Conservation (phyloP, 2,113 vertebrate species). For the Sclerurus mexicanus region DNA sequence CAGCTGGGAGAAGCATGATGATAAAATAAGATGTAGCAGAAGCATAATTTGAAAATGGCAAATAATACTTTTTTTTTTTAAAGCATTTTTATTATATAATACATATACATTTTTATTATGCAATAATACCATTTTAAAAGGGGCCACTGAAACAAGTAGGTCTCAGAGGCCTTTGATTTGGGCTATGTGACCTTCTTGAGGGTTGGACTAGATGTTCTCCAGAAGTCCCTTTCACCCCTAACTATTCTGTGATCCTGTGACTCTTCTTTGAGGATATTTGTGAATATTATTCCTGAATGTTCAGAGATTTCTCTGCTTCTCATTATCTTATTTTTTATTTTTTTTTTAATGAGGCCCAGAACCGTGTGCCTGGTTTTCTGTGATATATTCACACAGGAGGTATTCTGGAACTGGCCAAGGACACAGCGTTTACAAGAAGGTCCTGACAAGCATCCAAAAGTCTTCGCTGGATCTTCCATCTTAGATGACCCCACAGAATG, state of each 20-base stretch:
- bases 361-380: background rate
- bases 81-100: background rate
- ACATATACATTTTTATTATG: too few relatives aligned
- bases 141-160: background rate
- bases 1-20: background rate
- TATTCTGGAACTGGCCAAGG: constrained; percentile 33
- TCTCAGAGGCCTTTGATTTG: background rate
- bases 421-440: constrained; percentile 47
- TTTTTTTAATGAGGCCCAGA: background rate
- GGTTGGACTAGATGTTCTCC: background rate
- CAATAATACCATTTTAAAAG: background rate
- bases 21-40: background rate
- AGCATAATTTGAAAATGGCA: background rate
- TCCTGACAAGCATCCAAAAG: constrained; percentile 54
- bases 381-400: constrained; percentile 33
- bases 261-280: background rate
- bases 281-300: background rate
- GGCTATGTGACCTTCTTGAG: background rate
- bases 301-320: constrained; percentile 31
- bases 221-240: background rate
- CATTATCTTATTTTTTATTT: background rate
- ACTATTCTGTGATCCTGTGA: background rate
- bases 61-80: background rate
- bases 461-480: constrained; percentile 11
- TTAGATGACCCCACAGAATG: constrained; percentile 33